phyloP scores from a whole-genome alignment of 2,113 vertebrate genomes.

The Cettia cetti region DNA sequence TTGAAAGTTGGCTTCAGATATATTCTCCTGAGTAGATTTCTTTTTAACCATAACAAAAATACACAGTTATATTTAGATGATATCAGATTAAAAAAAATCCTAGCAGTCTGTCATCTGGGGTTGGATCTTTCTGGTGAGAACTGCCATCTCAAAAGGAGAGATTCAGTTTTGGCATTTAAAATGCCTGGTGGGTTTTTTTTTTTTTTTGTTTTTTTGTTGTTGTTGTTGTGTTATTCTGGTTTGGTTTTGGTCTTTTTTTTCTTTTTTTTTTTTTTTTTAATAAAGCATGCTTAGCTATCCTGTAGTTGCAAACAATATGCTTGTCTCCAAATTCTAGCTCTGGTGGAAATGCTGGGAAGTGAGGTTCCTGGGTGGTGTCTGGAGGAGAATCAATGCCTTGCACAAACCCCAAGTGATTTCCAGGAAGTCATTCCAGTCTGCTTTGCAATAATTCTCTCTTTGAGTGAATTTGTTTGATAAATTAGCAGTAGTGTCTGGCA shows the following conservation, averaged over 20 bases:
- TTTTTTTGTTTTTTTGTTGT: too few relatives aligned
- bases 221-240: not conserved
- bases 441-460: not conserved
- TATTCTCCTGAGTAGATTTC: not conserved
- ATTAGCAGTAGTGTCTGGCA: not conserved
- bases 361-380: not conserved
- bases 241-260: too few relatives aligned
- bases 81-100: not conserved
- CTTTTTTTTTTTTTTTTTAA: not conserved
- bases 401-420: not conserved
- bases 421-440: not conserved
- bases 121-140: not conserved
- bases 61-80: not conserved
- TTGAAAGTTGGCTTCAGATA: not conserved
- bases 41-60: not conserved
- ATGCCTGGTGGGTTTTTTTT: not conserved
- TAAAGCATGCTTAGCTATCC: not conserved
- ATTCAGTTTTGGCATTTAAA: not conserved
- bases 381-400: not conserved
- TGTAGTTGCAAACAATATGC: not conserved
- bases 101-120: not conserved
- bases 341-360: not conserved
- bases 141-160: not conserved
- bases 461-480: not conserved
- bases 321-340: not conserved